Evolutionary conservation across 2,113 vertebrate species (phyloP).

Genomic region (Triplophysa rosa): DNA sequence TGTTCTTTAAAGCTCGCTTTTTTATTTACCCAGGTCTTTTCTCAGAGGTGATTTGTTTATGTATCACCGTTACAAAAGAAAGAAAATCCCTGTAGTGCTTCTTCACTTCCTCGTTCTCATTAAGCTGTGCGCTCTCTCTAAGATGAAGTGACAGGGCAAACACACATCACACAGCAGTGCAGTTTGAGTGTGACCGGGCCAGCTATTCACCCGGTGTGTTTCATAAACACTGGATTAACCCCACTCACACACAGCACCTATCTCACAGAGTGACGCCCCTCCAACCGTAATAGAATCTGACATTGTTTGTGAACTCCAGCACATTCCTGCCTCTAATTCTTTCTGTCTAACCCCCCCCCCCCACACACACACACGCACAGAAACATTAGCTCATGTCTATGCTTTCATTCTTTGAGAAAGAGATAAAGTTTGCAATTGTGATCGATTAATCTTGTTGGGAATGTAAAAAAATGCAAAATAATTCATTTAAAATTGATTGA

Average conservation of each 20-base stretch:
- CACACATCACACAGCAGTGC: constrained; percentile 44
- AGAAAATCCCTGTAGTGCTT: neutral
- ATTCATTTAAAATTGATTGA: neutral
- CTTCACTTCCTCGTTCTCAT: constrained; percentile 9
- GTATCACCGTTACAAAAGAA: constrained; percentile 13
- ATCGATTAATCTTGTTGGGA: neutral
- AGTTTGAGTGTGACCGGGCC: constrained; percentile 23
- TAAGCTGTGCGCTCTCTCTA: constrained; percentile 17
- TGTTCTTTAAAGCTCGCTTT: constrained; percentile 17
- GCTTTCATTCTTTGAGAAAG: neutral
- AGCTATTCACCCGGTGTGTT: constrained; percentile 48
- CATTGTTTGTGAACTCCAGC: constrained; percentile 51
- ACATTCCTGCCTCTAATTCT: constrained; percentile 34
- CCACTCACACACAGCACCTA: constrained; percentile 45
- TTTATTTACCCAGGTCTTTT: constrained; percentile 43
- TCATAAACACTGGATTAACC: constrained; percentile 54
- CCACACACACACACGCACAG: neutral
- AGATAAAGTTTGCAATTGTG: neutral
- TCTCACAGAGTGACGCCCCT: constrained; percentile 33
- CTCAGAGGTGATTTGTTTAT: constrained; percentile 44
- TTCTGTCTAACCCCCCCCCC: constrained; percentile 6
- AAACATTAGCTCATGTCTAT: constrained; percentile 22
- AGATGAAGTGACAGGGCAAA: constrained; percentile 43
- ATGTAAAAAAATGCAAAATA: neutral
- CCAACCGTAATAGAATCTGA: constrained; percentile 50